phyloP scores from a whole-genome alignment of 2,888 invertebrate species.

The Chloroclysta siterata region DNA sequence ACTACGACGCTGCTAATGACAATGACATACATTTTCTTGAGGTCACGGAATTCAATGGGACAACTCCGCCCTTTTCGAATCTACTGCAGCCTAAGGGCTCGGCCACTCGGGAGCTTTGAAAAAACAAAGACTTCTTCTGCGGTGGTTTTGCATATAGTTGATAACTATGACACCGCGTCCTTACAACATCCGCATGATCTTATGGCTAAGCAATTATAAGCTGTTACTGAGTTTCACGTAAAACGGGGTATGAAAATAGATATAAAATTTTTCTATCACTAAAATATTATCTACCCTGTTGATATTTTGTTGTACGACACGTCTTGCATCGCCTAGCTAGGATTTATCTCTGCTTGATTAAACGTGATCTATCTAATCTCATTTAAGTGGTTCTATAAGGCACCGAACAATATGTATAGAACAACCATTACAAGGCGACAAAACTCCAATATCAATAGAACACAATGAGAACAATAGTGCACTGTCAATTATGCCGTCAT shows the following conservation, averaged over 20 bases:
- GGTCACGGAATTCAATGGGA: slow-evolving; percentile 61
- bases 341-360: too few species aligned
- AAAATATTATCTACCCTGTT: background rate
- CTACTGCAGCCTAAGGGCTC: slow-evolving; percentile 51
- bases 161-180: background rate
- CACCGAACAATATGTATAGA: slow-evolving; percentile 73
- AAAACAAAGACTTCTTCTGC: background rate
- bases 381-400: slow-evolving; percentile 47
- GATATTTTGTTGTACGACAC: background rate
- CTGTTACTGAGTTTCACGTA: slow-evolving; percentile 27
- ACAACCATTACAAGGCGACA: slow-evolving; percentile 81
- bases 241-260: background rate
- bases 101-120: background rate
- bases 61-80: slow-evolving; percentile 78
- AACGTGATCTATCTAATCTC: slow-evolving; percentile 42
- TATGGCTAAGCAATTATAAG: background rate
- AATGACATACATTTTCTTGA: slow-evolving; percentile 48
- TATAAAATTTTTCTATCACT: too few species aligned
- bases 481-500: slow-evolving; percentile 84
- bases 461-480: slow-evolving; percentile 83
- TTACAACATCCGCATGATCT: slow-evolving; percentile 11
- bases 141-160: background rate
- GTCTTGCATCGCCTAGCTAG: background rate
- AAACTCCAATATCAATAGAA: slow-evolving; percentile 81
- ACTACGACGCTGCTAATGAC: slow-evolving; percentile 45